A percentile compares a stretch with the other conserved stretches of the same genome.
Evolutionary conservation across 1,140 invertebrate species (phyloP).

Genomic region (Dreissena polymorpha): DNA sequence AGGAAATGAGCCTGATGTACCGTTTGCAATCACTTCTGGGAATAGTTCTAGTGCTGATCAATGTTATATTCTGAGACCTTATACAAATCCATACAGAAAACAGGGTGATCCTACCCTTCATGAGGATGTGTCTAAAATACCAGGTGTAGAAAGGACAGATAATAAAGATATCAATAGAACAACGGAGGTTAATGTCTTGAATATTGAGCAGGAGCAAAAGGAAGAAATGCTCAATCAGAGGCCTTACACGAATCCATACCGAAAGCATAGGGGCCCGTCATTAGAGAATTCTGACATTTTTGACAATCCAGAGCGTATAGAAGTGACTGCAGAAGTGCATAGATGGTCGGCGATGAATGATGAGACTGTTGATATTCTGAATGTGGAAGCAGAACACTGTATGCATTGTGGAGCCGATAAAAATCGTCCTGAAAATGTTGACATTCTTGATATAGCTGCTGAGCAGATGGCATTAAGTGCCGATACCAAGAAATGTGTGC

Average conservation of each 20-base stretch:
- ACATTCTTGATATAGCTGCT: constrained; percentile 25
- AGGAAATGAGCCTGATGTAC: neutral
- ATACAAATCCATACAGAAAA: too few species aligned
- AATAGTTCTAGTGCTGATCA: too few species aligned
- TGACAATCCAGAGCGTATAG: neutral
- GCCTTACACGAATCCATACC: constrained; percentile 38
- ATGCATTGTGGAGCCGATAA: constrained; percentile 39
- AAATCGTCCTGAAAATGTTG: constrained; percentile 11
- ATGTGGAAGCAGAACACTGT: constrained; percentile 48
- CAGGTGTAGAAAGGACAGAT: neutral
- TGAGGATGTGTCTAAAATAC: neutral
- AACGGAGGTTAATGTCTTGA: neutral
- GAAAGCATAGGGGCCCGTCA: constrained; percentile 1
- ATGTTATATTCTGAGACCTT: too few species aligned
- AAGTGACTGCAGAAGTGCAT: neutral
- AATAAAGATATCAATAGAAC: neutral
- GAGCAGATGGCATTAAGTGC: constrained; percentile 11
- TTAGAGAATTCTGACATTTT: neutral
- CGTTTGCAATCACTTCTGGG: too few species aligned
- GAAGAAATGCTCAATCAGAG: constrained; percentile 17
- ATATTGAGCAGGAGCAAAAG: constrained; percentile 29
- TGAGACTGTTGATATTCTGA: constrained; percentile 29
- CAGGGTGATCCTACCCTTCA: neutral
- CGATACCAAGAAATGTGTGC: neutral
- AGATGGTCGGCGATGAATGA: neutral